A percentile compares a stretch with the other conserved stretches of the same genome.
phyloP scores from a whole-genome alignment of 2,113 vertebrate genomes.

The Apistogramma diplotaenia region DNA sequence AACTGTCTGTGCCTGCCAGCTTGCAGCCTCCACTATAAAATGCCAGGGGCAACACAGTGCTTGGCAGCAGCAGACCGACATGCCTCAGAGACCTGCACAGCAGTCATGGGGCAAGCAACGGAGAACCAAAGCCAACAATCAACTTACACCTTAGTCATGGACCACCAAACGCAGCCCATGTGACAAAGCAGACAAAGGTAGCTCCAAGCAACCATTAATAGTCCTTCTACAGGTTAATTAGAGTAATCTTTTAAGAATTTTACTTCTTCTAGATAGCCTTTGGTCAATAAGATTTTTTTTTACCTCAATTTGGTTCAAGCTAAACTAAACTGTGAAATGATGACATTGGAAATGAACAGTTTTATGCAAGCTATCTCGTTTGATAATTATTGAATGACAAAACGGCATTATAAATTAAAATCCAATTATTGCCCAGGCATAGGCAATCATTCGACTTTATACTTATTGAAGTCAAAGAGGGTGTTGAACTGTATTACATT shows the following conservation, averaged over 20 bases:
- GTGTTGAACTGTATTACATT: not conserved
- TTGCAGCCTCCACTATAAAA: not conserved
- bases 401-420: not conserved
- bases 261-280: not conserved
- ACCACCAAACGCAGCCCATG: not conserved
- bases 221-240: not conserved
- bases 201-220: not conserved
- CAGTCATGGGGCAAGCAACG: not conserved
- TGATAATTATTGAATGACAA: not conserved
- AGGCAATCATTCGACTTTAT: not conserved
- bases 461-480: not conserved
- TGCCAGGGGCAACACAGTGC: not conserved
- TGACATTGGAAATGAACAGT: rapidly evolving
- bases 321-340: not conserved
- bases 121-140: not conserved
- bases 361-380: not conserved
- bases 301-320: not conserved
- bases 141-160: not conserved
- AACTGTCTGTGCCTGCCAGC: not conserved
- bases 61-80: not conserved
- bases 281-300: not conserved
- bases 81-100: not conserved
- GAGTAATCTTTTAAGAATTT: not conserved
- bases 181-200: not conserved
- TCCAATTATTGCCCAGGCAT: not conserved